Base-by-base conservation (phyloP, 2,113 vertebrate species). In the Hydrochoerus hydrochaeris region DNA sequence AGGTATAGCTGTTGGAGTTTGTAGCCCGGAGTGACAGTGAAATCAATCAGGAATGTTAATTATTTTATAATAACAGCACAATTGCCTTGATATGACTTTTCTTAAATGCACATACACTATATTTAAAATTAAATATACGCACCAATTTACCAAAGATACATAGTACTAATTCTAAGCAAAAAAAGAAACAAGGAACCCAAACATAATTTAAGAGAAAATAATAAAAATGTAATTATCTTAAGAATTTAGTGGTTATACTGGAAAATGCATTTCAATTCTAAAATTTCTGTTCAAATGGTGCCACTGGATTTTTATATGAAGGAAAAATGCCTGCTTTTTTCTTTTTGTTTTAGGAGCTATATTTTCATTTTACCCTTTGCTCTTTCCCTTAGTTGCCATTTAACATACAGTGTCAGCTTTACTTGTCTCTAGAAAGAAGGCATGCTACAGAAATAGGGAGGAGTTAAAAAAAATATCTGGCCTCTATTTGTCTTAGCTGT, bases 71-170 rank as follows among this genome's bases (percentile, higher is more conserved):
- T 96, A 93, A 98, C 98, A 99, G 99, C 98, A 99, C 98, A 99
- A 99, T 98, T 98, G 98, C 98, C 98, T 99, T 98, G 98, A 98
- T 98, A 97, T 44, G 93, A 98, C 90, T 98, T 97, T 98, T 98
- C 93, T 96, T 96, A 96, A 96, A 95, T 67, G 41, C 94, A 95
- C 97, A 98, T 98, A 49, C 95, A 91, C 97, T 98, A 96, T 98
- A 98, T 98, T 98, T 98, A 97, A 98, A 98, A 95, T 95, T 98
- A 98, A 97, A 96, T 97, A 98, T 57, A 98, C 94, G 97, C 98
- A 98, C 92, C 95, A 95, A 98, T 98, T 99, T 99, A 99, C 99
- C 99, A 99, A 99, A 99, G 99, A 99, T 98, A 98, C 97, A 95
- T 97, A 98, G 95, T 98, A 98, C 98, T 98, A 98, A 98, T 99